Evolutionary conservation across 2,113 vertebrate genomes (phyloP).

Genomic region (Falcunculus frontatus): DNA sequence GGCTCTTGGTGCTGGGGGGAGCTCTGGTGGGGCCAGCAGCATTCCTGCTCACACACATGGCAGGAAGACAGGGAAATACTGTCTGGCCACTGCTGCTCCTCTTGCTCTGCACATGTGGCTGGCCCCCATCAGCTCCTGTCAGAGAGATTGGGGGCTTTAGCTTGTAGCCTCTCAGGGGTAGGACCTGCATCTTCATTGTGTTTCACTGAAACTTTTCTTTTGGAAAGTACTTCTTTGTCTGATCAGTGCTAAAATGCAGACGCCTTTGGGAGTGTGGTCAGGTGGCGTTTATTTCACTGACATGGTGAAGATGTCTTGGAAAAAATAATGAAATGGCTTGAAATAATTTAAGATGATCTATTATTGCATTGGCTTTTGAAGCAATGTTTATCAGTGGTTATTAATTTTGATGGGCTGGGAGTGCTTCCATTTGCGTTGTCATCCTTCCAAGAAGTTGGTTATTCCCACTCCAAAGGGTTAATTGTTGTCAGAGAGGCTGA

Average conservation of each 20-base stretch:
- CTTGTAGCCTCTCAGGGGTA: background rate
- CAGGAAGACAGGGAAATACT: background rate
- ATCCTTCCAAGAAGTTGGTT: background rate
- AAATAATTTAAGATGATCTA: background rate
- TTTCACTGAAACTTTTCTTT: background rate
- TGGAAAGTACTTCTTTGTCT: background rate
- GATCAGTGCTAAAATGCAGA: background rate
- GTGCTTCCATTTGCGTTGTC: background rate
- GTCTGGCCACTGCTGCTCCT: background rate
- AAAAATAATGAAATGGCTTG: background rate
- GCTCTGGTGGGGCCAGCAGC: background rate
- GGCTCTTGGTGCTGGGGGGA: accelerated
- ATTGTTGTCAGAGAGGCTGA: background rate
- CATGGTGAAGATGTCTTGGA: background rate
- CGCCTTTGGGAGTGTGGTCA: accelerated
- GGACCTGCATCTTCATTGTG: background rate
- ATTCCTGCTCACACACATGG: accelerated
- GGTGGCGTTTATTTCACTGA: background rate
- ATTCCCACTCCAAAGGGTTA: background rate
- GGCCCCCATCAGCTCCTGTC: accelerated
- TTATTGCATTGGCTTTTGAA: background rate
- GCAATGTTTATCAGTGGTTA: background rate
- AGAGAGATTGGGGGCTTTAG: background rate
- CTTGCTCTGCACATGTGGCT: accelerated
- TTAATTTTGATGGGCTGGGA: background rate